phyloP scores from a whole-genome alignment of 2,113 vertebrate species.

The Sceloporus tristichus region DNA sequence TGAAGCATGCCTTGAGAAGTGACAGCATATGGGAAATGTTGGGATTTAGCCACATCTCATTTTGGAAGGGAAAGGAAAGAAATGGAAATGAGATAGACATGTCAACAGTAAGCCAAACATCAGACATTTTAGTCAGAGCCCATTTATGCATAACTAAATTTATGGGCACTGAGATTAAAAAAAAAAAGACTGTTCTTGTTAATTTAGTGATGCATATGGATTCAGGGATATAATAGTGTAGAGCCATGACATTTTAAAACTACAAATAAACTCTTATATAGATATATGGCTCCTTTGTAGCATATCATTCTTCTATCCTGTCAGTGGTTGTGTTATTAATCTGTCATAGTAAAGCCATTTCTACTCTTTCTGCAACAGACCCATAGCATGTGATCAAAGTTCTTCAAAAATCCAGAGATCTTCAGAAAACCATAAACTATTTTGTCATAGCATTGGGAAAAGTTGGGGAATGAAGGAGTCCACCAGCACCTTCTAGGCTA shows the following conservation, averaged over 20 bases:
- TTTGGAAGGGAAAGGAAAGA: conserved; percentile 35
- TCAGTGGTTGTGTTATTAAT: conserved; percentile 62
- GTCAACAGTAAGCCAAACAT: conserved; percentile 44
- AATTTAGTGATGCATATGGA: conserved; percentile 50
- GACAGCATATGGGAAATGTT: conserved; percentile 23
- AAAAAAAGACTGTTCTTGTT: not conserved
- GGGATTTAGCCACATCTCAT: conserved; percentile 31
- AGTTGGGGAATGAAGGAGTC: not conserved
- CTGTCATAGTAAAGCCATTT: conserved; percentile 69
- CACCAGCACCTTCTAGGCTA: no score
- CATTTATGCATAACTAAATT: conserved; percentile 35
- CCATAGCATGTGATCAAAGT: conserved; percentile 46
- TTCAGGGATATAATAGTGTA: conserved; percentile 37
- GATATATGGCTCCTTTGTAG: conserved; percentile 59
- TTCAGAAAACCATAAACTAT: conserved; percentile 22
- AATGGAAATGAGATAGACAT: conserved; percentile 41
- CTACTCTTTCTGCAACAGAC: conserved; percentile 60
- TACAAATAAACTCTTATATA: conserved; percentile 54
- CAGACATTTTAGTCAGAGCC: conserved; percentile 29
- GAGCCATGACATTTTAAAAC: conserved; percentile 54
- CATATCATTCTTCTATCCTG: conserved; percentile 62
- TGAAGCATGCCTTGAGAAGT: conserved; percentile 20
- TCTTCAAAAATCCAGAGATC: conserved; percentile 30
- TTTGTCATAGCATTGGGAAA: conserved; percentile 39
- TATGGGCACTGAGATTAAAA: not conserved